Conservation (phyloP, 2,797 vertebrate genomes). For the Lateolabrax maculatus region DNA sequence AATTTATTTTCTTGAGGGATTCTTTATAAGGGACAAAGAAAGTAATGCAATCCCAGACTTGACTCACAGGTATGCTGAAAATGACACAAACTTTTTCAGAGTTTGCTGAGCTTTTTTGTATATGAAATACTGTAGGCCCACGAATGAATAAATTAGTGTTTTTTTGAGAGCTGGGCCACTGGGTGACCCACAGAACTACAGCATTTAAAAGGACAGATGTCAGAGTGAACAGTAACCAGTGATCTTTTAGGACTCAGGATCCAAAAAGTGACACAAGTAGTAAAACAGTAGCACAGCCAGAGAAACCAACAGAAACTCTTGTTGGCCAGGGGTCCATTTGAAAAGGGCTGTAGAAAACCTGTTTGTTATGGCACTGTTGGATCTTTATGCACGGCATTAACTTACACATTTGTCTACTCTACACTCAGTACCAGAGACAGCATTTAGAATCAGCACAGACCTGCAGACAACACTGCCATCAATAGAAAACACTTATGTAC, state of each 20-base stretch:
- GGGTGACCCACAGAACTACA: background rate
- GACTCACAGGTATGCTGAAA: background rate
- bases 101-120: background rate
- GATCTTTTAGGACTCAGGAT: slow-evolving; percentile 18
- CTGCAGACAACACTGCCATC: slow-evolving; percentile 40
- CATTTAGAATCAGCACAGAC: slow-evolving; percentile 41
- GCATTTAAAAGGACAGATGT: background rate
- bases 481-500: slow-evolving; percentile 58
- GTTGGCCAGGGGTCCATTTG: background rate
- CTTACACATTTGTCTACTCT: slow-evolving; percentile 31
- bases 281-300: slow-evolving; percentile 41
- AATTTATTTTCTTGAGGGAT: background rate
- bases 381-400: slow-evolving; percentile 44
- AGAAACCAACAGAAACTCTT: background rate
- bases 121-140: background rate
- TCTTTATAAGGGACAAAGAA: background rate
- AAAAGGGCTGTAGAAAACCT: slow-evolving; percentile 44
- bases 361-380: slow-evolving; percentile 50
- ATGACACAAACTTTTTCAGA: slow-evolving; percentile 1
- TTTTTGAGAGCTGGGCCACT: background rate
- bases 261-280: slow-evolving; percentile 23
- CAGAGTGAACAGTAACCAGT: background rate
- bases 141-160: background rate
- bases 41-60: background rate
- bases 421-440: slow-evolving; percentile 33